Base-by-base conservation (phyloP, 2,113 vertebrate species). In the Corythaixoides concolor region DNA sequence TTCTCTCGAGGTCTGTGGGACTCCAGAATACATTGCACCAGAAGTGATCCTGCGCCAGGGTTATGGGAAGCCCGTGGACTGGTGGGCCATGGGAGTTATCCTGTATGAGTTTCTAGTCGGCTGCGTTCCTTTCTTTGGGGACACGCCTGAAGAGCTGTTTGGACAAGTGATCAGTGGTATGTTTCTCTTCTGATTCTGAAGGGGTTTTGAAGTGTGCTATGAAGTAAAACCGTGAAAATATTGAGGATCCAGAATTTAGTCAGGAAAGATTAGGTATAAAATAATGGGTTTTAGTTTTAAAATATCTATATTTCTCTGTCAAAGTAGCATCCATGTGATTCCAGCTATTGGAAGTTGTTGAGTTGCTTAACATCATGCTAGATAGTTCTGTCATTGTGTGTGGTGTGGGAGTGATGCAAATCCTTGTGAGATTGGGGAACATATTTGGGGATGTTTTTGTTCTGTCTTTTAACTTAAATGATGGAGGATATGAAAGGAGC, bases 41-140 rank as follows among this genome's bases (percentile, higher is more conserved):
- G 99, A 99, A 93, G 99, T 99, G 95, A 99, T 99, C 63, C 98
- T 99, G 89, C 98, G 99, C 32, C 99, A 99, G 97, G 99, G 99
- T 93, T 99, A 99, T 23, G 99, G 99, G 67, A 99, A 99, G 95
- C 99, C 99, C 0, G 99, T 99, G 97, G 99, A 99, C 96, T 99
- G 99, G 99, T 99, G 99, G 99, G 99, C 99, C 49, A 99, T 99
- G 99, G 99, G 99, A 8, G 76, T 99, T 70, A 99, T 99, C 97
- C 98, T 99, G 50, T 99, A 99, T 1, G 99, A 99, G 97, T 99
- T 99, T 96, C 98, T 99, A 49, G 98, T 99, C 4, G 99, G 99
- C 89, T 99, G 99, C 0, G 99, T 99, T 3, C 99, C 99, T 8
- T 99, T 99, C 97, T 99, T 99, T 66, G 99, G 99, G 68, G 99